phyloP scores from a whole-genome alignment of 2,113 vertebrate genomes.

The Scalopus aquaticus region DNA sequence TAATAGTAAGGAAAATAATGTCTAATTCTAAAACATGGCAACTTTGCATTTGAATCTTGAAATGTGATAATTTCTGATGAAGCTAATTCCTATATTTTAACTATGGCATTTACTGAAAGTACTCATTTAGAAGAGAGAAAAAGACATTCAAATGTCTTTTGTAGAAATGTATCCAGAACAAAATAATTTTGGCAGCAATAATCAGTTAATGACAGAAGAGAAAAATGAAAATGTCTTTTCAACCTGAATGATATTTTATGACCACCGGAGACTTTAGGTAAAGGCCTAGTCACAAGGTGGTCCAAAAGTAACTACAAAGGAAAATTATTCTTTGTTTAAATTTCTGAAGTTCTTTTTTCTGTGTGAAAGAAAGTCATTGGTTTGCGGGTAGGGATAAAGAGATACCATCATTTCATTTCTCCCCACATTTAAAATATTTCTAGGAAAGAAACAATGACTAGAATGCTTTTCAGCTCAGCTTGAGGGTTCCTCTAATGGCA shows the following conservation, averaged over 20 bases:
- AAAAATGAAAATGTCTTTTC: not conserved
- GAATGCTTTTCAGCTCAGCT: conserved; percentile 27
- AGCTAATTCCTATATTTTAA: conserved; percentile 57
- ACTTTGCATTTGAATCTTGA: conserved; percentile 47
- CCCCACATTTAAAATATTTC: conserved; percentile 22
- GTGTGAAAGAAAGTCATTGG: not conserved
- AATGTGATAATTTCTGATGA: conserved; percentile 39
- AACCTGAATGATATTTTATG: not conserved
- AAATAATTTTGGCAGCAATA: conserved; percentile 23
- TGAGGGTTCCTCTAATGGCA: conserved; percentile 11
- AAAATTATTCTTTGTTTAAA: not conserved
- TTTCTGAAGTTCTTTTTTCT: not conserved
- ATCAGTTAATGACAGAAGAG: conserved; percentile 25
- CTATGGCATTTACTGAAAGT: conserved; percentile 48
- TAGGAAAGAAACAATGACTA: not conserved
- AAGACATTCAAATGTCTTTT: not conserved
- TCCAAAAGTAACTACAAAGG: not conserved
- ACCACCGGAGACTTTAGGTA: not conserved
- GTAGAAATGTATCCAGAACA: conserved; percentile 32
- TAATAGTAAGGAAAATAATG: not conserved
- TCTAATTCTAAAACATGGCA: conserved; percentile 20
- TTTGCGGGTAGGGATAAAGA: not conserved
- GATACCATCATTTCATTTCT: not conserved
- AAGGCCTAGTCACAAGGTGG: not conserved
- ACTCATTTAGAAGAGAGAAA: conserved; percentile 8